Evolutionary conservation across 1,140 invertebrate genomes (phyloP).

Genomic region (Leptopilina clavipes): DNA sequence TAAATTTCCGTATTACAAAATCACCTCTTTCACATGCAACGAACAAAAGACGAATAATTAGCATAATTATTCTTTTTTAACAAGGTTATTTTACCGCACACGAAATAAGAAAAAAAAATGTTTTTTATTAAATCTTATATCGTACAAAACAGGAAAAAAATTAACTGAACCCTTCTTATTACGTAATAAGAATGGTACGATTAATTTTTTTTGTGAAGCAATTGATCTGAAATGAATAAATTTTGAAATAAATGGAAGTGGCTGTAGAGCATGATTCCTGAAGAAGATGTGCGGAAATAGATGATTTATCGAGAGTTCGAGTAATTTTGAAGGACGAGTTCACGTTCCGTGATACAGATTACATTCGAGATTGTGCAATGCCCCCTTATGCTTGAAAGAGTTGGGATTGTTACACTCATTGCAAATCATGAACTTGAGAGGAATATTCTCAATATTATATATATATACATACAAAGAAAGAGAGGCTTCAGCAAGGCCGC

Average conservation of each 20-base stretch:
- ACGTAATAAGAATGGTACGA: neutral
- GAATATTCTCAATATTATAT: neutral
- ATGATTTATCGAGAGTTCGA: conserved; percentile 13
- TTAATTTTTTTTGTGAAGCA: neutral
- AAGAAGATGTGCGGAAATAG: conserved; percentile 20
- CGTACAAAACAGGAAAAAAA: neutral
- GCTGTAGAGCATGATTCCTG: conserved; percentile 15
- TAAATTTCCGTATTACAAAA: too few species aligned
- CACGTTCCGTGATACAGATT: conserved; percentile 26
- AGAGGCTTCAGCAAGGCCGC: conserved; percentile 1
- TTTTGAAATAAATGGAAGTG: conserved; percentile 4
- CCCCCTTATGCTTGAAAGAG: conserved; percentile 27
- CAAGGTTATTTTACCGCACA: too few species aligned
- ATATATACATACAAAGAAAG: neutral
- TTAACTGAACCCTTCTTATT: neutral
- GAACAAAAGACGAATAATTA: too few species aligned
- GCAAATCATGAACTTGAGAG: conserved; percentile 19
- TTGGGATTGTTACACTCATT: conserved; percentile 3
- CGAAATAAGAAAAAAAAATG: too few species aligned
- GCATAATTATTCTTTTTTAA: too few species aligned
- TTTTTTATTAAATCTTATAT: neutral
- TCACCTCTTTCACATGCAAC: too few species aligned
- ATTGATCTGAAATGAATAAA: neutral
- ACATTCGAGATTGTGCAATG: conserved; percentile 26
- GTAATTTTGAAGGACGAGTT: conserved; percentile 33